Conservation (phyloP, 2,888 invertebrate genomes). For the Yponomeuta cagnagella region DNA sequence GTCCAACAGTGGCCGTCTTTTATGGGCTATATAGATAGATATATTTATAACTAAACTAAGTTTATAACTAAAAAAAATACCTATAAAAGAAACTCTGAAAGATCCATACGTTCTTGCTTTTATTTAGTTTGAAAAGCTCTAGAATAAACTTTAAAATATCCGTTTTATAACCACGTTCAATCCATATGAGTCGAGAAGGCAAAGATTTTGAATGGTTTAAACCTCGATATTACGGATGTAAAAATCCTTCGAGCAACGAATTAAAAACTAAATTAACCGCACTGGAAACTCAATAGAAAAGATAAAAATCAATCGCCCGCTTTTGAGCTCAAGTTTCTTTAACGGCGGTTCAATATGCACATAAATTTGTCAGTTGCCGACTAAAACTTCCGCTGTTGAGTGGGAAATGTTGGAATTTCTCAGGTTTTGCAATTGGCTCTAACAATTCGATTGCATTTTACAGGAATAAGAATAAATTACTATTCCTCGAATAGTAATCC, state of each 20-base stretch:
- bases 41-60: too few species aligned
- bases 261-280: conserved; percentile 8
- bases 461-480: too few species aligned
- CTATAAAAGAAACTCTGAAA: too few species aligned
- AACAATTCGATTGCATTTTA: not conserved
- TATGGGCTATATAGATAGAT: too few species aligned
- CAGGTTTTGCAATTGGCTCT: not conserved
- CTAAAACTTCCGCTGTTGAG: conserved; percentile 23
- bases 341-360: conserved; percentile 54
- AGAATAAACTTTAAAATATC: too few species aligned
- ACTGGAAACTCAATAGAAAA: conserved; percentile 24
- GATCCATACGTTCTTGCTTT: too few species aligned
- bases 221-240: not conserved
- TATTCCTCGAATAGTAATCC: too few species aligned
- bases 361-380: conserved; percentile 45
- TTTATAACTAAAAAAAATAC: too few species aligned
- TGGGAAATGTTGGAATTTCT: not conserved
- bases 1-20: too few species aligned
- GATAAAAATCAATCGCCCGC: conserved; percentile 41
- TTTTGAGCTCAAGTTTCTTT: conserved; percentile 32
- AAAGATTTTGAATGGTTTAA: not conserved
- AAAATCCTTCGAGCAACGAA: not conserved
- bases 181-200: not conserved
- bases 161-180: not conserved
- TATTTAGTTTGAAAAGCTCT: too few species aligned